Evolutionary conservation across 2,888 invertebrate genomes (phyloP).

Genomic region (Mylabris sibirica): DNA sequence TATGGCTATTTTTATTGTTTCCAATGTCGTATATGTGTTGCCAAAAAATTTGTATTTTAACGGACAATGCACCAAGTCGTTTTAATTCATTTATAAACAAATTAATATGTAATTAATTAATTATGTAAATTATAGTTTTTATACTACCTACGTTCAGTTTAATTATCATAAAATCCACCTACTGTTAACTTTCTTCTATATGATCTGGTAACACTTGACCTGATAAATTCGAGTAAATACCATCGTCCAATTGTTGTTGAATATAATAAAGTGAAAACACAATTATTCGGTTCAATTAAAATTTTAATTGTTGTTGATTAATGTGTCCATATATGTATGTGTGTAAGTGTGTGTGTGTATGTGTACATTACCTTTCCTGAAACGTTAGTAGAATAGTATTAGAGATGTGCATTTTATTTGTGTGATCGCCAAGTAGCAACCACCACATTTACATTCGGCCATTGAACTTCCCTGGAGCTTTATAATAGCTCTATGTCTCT

Average conservation of each 20-base stretch:
- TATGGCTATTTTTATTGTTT: slow-evolving; percentile 18
- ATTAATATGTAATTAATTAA: no score
- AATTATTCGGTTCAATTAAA: no score
- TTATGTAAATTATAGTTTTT: no score
- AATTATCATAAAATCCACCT: slow-evolving; percentile 7
- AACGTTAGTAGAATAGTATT: neutral
- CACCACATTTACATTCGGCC: slow-evolving; percentile 23
- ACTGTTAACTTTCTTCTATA: no score
- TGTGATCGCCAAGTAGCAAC: slow-evolving; percentile 19
- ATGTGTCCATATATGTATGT: neutral
- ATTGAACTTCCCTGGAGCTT: slow-evolving; percentile 25
- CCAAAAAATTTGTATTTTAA: slow-evolving; percentile 39
- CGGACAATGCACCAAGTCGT: slow-evolving; percentile 37
- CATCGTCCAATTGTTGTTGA: no score
- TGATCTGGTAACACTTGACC: slow-evolving; percentile 23
- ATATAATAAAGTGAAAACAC: no score
- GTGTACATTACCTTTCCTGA: neutral
- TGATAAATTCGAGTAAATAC: slow-evolving; percentile 19
- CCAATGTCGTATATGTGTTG: slow-evolving; percentile 34
- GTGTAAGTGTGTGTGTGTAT: no score
- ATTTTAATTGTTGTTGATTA: neutral
- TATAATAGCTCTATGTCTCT: slow-evolving; percentile 18
- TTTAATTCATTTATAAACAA: no score
- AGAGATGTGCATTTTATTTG: slow-evolving; percentile 10
- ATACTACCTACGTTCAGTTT: neutral